These are phyloP conservation scores for Turdus rufiventris DNA, from an alignment of 2,113 vertebrate species.

Conservation along the genomic window DNA sequence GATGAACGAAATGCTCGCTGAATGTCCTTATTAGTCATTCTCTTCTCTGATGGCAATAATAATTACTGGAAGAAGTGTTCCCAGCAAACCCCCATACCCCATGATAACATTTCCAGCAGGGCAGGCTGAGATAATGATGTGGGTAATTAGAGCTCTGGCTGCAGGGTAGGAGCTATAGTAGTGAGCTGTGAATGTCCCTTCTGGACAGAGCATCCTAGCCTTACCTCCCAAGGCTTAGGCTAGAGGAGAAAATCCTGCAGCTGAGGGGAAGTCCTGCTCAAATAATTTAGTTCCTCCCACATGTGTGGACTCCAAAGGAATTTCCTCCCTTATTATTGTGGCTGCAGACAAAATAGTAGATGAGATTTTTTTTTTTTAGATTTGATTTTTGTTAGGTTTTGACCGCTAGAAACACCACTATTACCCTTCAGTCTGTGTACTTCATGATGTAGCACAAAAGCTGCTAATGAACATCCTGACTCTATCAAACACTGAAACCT, in stretches of 20 bases:
- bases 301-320: neutral
- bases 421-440: neutral
- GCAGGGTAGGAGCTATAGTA: neutral
- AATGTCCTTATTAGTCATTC: constrained; percentile 50
- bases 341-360: neutral
- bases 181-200: neutral
- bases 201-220: neutral
- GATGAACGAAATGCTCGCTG: constrained; percentile 5
- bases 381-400: neutral
- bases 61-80: constrained; percentile 21
- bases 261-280: neutral
- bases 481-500: neutral
- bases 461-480: neutral
- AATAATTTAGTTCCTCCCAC: neutral
- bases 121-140: neutral
- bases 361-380: neutral
- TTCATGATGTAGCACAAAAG: neutral
- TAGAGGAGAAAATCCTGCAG: neutral
- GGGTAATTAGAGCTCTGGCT: constrained; percentile 1
- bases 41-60: constrained; percentile 46
- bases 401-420: neutral
- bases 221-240: neutral
- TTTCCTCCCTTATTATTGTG: neutral
- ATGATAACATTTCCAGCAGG: neutral
- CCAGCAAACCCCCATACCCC: neutral